Evolutionary conservation across 2,888 invertebrate genomes (phyloP).

Genomic region (Ophioninae sp.): DNA sequence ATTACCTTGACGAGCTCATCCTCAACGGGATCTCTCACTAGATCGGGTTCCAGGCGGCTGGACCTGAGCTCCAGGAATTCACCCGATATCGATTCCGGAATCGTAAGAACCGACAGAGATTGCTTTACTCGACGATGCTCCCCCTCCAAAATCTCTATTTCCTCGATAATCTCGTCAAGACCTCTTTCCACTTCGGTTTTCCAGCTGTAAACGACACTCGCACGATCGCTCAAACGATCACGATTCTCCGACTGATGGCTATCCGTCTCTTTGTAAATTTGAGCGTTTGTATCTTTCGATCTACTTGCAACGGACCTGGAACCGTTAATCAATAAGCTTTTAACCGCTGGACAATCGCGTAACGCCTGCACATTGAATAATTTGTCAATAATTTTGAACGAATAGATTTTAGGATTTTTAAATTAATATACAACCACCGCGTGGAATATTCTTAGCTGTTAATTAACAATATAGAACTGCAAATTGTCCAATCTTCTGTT

Average conservation of each 20-base stretch:
- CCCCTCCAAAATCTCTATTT: slow-evolving; percentile 86
- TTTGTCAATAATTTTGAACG: no score
- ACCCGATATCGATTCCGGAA: slow-evolving; percentile 89
- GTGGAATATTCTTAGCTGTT: neutral
- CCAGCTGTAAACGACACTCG: slow-evolving; percentile 88
- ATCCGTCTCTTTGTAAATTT: slow-evolving; percentile 85
- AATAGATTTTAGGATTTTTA: no score
- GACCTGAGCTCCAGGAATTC: slow-evolving; percentile 89
- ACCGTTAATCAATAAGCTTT: neutral
- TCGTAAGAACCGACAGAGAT: slow-evolving; percentile 85
- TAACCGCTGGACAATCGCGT: no score
- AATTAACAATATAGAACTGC: neutral
- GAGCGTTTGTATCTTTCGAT: slow-evolving; percentile 85
- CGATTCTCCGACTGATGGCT: slow-evolving; percentile 87
- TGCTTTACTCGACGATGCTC: slow-evolving; percentile 87
- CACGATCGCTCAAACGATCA: slow-evolving; percentile 85
- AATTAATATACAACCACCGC: neutral
- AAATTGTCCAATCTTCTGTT: neutral
- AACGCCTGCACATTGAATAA: no score
- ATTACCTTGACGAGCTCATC: slow-evolving; percentile 87
- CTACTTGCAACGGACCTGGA: slow-evolving; percentile 80
- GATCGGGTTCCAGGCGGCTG: slow-evolving; percentile 87
- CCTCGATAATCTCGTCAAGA: slow-evolving; percentile 86
- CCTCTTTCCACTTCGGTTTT: slow-evolving; percentile 88
- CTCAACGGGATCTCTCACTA: slow-evolving; percentile 89